Conservation (phyloP, 2,113 vertebrate species). For the Sceloporus tristichus region DNA sequence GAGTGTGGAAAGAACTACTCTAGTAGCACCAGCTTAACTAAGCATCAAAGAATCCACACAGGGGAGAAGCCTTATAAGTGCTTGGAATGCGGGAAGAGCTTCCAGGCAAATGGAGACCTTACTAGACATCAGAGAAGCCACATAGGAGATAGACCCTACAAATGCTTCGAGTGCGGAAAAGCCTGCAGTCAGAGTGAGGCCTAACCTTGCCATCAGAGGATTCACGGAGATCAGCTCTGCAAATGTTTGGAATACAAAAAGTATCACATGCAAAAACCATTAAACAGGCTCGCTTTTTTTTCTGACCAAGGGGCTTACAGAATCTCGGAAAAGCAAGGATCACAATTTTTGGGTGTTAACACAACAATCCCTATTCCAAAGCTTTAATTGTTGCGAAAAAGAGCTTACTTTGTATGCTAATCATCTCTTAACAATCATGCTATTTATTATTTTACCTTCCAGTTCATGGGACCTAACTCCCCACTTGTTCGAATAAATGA, state of each 20-base stretch:
- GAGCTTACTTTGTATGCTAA: background rate
- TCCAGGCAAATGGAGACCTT: background rate
- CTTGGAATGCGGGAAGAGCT: background rate
- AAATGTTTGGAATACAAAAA: background rate
- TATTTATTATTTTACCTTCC: background rate
- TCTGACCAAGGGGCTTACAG: background rate
- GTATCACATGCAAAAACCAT: background rate
- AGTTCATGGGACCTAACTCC: background rate
- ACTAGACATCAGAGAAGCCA: background rate
- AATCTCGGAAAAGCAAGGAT: background rate
- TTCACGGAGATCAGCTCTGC: background rate
- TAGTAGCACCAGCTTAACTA: background rate
- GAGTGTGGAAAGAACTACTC: slow-evolving; percentile 1
- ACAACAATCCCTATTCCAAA: background rate
- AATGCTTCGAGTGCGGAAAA: background rate
- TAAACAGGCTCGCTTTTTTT: too few species aligned
- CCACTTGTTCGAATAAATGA: background rate
- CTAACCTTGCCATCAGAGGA: background rate
- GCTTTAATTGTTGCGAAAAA: background rate
- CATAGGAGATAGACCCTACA: background rate
- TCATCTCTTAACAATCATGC: background rate
- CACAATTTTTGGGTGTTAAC: background rate
- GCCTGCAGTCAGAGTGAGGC: background rate
- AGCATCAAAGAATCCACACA: background rate
- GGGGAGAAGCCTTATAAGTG: background rate